phyloP scores from a whole-genome alignment of 2,888 invertebrate species.

The Mylabris sibirica region DNA sequence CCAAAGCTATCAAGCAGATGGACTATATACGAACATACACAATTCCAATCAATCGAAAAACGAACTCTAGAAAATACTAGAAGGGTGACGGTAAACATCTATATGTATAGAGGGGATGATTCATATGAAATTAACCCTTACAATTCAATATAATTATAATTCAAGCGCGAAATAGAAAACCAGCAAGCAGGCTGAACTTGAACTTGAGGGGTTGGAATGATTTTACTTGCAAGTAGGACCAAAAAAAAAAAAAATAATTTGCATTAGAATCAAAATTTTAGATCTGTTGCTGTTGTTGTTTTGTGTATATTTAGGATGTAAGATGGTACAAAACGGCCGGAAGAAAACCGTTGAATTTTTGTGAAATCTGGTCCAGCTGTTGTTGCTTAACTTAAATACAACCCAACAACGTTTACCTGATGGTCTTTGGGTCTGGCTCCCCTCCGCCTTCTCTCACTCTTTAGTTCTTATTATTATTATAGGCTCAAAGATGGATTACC shows the following conservation, averaged over 20 bases:
- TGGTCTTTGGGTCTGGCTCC: slow-evolving; percentile 4
- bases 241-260: not conserved
- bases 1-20: not conserved
- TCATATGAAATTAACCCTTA: slow-evolving; percentile 23
- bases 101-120: not conserved
- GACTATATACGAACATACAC: not conserved
- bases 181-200: no score
- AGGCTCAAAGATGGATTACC: slow-evolving; percentile 10
- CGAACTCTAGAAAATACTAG: not conserved
- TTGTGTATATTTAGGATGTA: not conserved
- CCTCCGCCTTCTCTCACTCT: slow-evolving; percentile 14
- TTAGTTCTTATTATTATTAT: no score
- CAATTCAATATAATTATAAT: slow-evolving; percentile 19
- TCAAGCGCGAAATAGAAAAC: slow-evolving; percentile 2
- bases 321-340: not conserved
- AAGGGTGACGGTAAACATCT: not conserved
- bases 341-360: slow-evolving; percentile 13
- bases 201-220: not conserved
- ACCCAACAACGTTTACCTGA: slow-evolving; percentile 17
- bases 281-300: not conserved
- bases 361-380: slow-evolving; percentile 17
- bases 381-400: no score
- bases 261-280: slow-evolving; percentile 6
- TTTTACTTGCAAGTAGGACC: no score
- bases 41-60: not conserved